Evolutionary conservation across 1,140 invertebrate species (phyloP).

Genomic region (Lucilia sericata): DNA sequence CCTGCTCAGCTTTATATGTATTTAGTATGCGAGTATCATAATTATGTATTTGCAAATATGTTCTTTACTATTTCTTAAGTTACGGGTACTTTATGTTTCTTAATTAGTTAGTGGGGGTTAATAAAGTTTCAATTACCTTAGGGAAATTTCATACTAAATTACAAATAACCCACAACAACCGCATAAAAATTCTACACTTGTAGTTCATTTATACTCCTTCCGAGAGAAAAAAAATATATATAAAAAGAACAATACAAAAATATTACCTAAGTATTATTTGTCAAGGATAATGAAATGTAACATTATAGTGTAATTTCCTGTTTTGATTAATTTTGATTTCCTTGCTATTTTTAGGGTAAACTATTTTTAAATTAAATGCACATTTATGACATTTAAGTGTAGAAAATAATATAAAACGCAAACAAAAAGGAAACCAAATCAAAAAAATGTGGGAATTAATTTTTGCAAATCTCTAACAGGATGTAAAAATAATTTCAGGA

Average conservation of each 20-base stretch:
- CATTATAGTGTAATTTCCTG: conserved; percentile 23
- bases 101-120: conserved; percentile 15
- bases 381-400: too few relatives aligned
- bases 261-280: neutral
- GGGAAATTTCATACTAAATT: conserved; percentile 11
- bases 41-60: neutral
- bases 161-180: conserved; percentile 20
- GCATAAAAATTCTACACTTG: neutral
- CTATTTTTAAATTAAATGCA: neutral
- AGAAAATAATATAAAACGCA: too few relatives aligned
- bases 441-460: too few relatives aligned
- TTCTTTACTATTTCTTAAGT: neutral
- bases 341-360: neutral
- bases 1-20: neutral
- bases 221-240: neutral
- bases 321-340: neutral
- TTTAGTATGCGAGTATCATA: neutral
- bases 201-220: neutral
- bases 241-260: neutral
- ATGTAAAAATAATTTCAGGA: too few relatives aligned
- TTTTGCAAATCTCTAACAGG: too few relatives aligned
- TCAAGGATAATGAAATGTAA: conserved; percentile 18
- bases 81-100: neutral
- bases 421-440: too few relatives aligned
- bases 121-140: conserved; percentile 27